Base-by-base conservation (phyloP, 2,113 vertebrate species). In the Pollimyrus isidori region DNA sequence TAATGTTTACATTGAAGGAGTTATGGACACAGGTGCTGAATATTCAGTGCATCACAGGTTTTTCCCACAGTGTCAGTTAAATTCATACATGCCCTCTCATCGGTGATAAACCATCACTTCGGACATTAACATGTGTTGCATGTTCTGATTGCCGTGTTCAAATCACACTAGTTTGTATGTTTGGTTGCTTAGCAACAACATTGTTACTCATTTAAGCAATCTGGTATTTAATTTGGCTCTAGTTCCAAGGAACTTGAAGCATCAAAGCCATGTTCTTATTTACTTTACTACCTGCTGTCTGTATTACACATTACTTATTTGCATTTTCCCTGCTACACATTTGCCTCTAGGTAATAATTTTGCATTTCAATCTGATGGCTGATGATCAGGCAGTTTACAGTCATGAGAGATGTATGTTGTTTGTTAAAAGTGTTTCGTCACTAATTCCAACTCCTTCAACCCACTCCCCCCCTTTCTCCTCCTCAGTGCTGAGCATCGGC, bases 401-500 rank as follows among this genome's bases (percentile, higher is more conserved):
- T 26, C 48, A 19, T 19, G 49, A 35, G 30, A 58, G 17, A 58
- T 58, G 39, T 5, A 62, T 23, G 52, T 30, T 87, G 23, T 21
- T 19, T 11, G 48, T 30, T 35, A 21, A 56, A 35, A 39, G 50
- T 52, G 26, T 23, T 26, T 23, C 17, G 30, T 65, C 21, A 21
- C 46, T 52, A 21, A n/a, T 6, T 48, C 30, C 46, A 62, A 53
- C 84, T 53, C 62, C 19, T 13, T 69, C 49, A 30, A 30, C 39
- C 39, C 80, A 53, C 76, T 45, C 88, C 45, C 53, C 56, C 3
- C 91, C 7, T 87, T 88, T 94, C 50, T 93, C 13, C 91, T 92
- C 90, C 62, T 21, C 95, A 99, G 98, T 99, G 95, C 96, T 99
- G 91, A 99, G 98, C 91, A 98, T 99, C 83, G 98, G 98, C 19